Evolutionary conservation across 1,140 invertebrate genomes (phyloP).

Genomic region (Colletes gigas): DNA sequence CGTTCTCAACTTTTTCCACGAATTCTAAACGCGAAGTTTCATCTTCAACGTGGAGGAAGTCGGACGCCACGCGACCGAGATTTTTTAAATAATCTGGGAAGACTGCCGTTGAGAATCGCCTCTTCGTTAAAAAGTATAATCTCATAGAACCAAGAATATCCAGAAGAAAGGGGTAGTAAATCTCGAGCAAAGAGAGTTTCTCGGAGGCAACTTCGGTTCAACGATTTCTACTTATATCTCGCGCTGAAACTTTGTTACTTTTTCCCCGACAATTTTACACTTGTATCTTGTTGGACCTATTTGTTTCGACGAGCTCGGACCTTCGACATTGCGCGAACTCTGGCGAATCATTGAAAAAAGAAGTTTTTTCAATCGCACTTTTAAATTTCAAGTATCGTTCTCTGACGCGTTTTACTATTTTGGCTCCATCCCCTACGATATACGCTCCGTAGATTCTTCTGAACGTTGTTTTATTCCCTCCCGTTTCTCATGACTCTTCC

Average conservation of each 20-base stretch:
- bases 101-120: background rate
- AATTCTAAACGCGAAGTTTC: background rate
- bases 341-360: too few species aligned
- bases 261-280: too few species aligned
- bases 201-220: background rate
- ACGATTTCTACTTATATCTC: background rate
- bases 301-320: too few species aligned
- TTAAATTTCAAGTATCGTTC: too few species aligned
- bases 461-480: too few species aligned
- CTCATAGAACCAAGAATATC: background rate
- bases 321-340: too few species aligned
- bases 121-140: constrained; percentile 2
- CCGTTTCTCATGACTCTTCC: too few species aligned
- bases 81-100: background rate
- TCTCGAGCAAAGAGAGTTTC: background rate
- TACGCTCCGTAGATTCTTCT: too few species aligned
- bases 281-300: too few species aligned
- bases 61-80: background rate
- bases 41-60: background rate
- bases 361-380: too few species aligned
- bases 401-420: too few species aligned
- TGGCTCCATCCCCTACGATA: too few species aligned
- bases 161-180: background rate
- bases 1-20: background rate
- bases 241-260: background rate